These are phyloP conservation scores for Mamestra configurata DNA, from an alignment of 1,140 invertebrate genomes.

Conservation along the genomic window DNA sequence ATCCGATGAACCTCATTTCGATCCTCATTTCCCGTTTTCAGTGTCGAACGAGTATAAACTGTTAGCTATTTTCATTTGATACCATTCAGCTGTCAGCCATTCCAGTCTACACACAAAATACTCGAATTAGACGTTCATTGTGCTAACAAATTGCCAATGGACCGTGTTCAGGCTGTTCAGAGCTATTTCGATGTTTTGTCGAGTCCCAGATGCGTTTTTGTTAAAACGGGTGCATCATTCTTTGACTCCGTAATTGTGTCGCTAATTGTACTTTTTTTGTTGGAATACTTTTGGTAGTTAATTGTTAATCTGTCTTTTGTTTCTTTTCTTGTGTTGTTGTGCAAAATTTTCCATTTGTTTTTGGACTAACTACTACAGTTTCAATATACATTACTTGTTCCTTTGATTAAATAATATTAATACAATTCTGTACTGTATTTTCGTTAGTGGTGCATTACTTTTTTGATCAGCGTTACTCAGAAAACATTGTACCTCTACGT, in stretches of 20 bases:
- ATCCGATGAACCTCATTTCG: slow-evolving; percentile 47
- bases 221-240: slow-evolving; percentile 1
- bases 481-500: not conserved
- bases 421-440: not conserved
- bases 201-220: not conserved
- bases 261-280: not conserved
- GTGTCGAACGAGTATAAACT: slow-evolving; percentile 27
- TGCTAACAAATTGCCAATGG: slow-evolving; percentile 56
- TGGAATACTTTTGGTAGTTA: not conserved
- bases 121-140: slow-evolving; percentile 56
- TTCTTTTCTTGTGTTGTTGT: too few species aligned
- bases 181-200: slow-evolving; percentile 26
- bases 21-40: slow-evolving; percentile 51
- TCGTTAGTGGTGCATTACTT: not conserved
- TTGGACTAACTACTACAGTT: too few species aligned
- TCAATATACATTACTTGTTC: too few species aligned
- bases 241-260: not conserved
- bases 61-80: slow-evolving; percentile 55
- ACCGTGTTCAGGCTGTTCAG: slow-evolving; percentile 45
- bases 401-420: too few species aligned
- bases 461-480: not conserved
- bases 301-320: too few species aligned
- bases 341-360: too few species aligned
- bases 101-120: slow-evolving; percentile 3
- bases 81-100: slow-evolving; percentile 50